These are phyloP conservation scores for Poicephalus meyeri DNA, from an alignment of 2,113 vertebrate genomes.

Conservation along the genomic window DNA sequence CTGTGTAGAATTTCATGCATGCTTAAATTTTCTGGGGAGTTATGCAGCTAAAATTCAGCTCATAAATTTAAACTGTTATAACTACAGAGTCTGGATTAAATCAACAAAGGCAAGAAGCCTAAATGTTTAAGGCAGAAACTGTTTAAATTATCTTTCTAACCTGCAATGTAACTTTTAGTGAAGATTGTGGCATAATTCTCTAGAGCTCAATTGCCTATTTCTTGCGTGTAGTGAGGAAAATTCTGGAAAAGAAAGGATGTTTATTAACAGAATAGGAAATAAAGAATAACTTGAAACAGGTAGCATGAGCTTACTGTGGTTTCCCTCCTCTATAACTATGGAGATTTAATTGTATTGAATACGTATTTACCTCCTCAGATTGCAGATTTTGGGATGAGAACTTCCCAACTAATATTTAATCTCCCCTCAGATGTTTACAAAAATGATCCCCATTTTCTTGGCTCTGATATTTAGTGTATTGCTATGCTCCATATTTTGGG, in stretches of 20 bases:
- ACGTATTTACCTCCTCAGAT: neutral
- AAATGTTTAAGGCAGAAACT: neutral
- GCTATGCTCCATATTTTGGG: neutral
- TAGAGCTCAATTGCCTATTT: neutral
- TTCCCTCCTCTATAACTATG: neutral
- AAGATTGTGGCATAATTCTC: neutral
- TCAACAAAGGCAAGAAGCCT: neutral
- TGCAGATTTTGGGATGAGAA: neutral
- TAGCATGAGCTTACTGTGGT: neutral
- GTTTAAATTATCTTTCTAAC: neutral
- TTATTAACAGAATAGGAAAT: neutral
- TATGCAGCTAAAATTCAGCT: neutral
- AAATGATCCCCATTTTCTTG: neutral
- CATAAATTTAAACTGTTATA: slow-evolving; percentile 1
- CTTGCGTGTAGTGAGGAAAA: neutral
- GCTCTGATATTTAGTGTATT: neutral
- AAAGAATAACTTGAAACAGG: neutral
- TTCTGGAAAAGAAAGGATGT: neutral
- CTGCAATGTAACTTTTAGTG: neutral
- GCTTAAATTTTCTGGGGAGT: neutral
- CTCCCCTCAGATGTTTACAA: neutral
- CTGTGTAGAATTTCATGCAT: neutral
- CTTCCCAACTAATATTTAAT: neutral
- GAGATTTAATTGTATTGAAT: neutral
- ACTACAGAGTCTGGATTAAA: neutral